These are phyloP conservation scores for Noctua janthina DNA, from an alignment of 2,888 invertebrate species.

Conservation along the genomic window DNA sequence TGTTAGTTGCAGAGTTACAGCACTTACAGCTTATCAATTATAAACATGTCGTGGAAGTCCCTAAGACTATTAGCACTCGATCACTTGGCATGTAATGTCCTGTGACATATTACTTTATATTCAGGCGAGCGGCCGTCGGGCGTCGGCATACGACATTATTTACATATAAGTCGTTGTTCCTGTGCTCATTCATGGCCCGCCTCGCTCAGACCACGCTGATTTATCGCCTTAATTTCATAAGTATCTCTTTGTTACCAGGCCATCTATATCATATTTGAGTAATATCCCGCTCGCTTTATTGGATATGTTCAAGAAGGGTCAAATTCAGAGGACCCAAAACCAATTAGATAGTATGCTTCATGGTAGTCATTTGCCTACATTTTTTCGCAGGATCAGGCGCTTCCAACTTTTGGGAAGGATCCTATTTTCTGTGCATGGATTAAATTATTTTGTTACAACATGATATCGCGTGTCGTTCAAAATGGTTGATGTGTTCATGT, in stretches of 20 bases:
- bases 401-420: slow-evolving; percentile 8
- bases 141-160: slow-evolving; percentile 85
- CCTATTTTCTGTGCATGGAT: slow-evolving; percentile 24
- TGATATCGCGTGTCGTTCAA: slow-evolving; percentile 20
- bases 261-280: slow-evolving; percentile 85
- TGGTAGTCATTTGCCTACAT: slow-evolving; percentile 53
- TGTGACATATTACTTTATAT: slow-evolving; percentile 86
- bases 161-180: slow-evolving; percentile 89
- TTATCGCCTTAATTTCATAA: slow-evolving; percentile 90
- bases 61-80: slow-evolving; percentile 76
- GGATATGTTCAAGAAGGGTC: slow-evolving; percentile 77
- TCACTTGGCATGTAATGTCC: slow-evolving; percentile 78
- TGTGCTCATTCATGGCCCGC: slow-evolving; percentile 85
- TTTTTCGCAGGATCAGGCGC: slow-evolving; percentile 37
- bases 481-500: slow-evolving; percentile 4
- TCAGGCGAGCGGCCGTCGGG: slow-evolving; percentile 77
- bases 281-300: slow-evolving; percentile 81
- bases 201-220: slow-evolving; percentile 82
- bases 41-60: slow-evolving; percentile 60
- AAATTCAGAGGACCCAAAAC: slow-evolving; percentile 72
- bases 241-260: slow-evolving; percentile 88
- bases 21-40: slow-evolving; percentile 59
- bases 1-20: slow-evolving; percentile 26
- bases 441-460: slow-evolving; percentile 30
- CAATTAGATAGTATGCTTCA: slow-evolving; percentile 68